phyloP scores from a whole-genome alignment of 37 sponge, comb jelly and placozoan species.

The Agelas oroides region DNA sequence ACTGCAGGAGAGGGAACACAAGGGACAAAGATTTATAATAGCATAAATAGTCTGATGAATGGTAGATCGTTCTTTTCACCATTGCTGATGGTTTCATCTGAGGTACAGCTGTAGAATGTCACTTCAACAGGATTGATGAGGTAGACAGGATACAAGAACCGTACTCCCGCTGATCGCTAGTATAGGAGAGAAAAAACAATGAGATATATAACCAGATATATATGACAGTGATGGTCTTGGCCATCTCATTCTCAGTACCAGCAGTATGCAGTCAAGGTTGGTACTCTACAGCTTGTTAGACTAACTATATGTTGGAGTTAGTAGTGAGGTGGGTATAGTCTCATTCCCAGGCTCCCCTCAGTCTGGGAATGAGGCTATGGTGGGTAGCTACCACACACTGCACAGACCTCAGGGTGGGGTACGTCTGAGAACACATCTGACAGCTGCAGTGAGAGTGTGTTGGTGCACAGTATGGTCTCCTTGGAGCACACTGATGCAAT shows the following conservation, averaged over 20 bases:
- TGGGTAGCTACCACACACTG: not conserved
- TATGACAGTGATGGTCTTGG: too few species aligned
- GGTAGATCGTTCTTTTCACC: not conserved
- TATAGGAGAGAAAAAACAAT: too few species aligned
- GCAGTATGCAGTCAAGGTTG: too few species aligned
- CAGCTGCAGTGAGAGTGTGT: conserved; percentile 34
- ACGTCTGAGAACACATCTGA: conserved; percentile 27
- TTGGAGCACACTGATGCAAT: conserved; percentile 31
- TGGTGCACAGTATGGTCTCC: conserved; percentile 39
- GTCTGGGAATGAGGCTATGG: too few species aligned
- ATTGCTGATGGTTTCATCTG: conserved; percentile 11
- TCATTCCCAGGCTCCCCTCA: too few species aligned
- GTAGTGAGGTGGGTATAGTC: too few species aligned
- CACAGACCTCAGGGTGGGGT: conserved; percentile 20
- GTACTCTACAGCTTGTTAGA: too few species aligned
- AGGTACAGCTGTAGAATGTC: not conserved
- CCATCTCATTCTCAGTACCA: too few species aligned
- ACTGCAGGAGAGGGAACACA: not conserved
- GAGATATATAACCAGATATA: too few species aligned
- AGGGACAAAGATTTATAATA: too few species aligned
- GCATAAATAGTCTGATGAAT: too few species aligned
- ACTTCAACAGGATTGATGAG: conserved; percentile 39
- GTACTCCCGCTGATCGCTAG: conserved; percentile 31
- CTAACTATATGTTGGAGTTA: too few species aligned
- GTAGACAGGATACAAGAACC: conserved; percentile 54